phyloP scores from a whole-genome alignment of 1,140 invertebrate species.

The Leptopilina clavipes region DNA sequence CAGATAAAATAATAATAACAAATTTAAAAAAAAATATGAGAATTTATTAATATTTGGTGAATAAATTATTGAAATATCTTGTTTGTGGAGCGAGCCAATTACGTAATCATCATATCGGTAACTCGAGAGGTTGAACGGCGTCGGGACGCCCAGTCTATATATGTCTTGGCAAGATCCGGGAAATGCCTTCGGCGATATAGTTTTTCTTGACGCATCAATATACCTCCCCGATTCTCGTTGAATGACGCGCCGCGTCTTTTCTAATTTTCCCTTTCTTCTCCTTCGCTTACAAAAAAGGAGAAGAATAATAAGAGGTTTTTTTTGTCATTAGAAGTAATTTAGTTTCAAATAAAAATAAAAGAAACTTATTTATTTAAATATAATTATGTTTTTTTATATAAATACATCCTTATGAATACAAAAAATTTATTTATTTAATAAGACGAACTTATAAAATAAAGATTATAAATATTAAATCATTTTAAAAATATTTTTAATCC shows the following conservation, averaged over 20 bases:
- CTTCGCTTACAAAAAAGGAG: background rate
- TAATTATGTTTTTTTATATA: no score
- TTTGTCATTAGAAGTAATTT: no score
- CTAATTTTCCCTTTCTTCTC: background rate
- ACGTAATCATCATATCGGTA: conserved; percentile 51
- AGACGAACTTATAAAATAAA: no score
- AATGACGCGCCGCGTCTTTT: background rate
- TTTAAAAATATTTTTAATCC: no score
- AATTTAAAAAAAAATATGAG: background rate
- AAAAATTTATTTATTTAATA: no score
- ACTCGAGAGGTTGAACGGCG: conserved; percentile 18
- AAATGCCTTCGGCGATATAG: conserved; percentile 41
- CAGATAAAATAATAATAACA: background rate
- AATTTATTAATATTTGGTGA: background rate
- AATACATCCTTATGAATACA: no score
- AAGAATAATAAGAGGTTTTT: no score
- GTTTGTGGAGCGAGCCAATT: background rate
- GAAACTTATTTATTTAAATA: no score
- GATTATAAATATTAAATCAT: no score
- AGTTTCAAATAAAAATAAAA: no score
- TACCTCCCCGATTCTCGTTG: conserved; percentile 10
- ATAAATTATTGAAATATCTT: conserved; percentile 31
- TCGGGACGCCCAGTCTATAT: conserved; percentile 42
- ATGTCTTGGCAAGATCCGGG: conserved; percentile 61
- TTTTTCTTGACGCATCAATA: conserved; percentile 51